Evolutionary conservation across 2,888 invertebrate species (phyloP).

Genomic region (Aethes cnicana): DNA sequence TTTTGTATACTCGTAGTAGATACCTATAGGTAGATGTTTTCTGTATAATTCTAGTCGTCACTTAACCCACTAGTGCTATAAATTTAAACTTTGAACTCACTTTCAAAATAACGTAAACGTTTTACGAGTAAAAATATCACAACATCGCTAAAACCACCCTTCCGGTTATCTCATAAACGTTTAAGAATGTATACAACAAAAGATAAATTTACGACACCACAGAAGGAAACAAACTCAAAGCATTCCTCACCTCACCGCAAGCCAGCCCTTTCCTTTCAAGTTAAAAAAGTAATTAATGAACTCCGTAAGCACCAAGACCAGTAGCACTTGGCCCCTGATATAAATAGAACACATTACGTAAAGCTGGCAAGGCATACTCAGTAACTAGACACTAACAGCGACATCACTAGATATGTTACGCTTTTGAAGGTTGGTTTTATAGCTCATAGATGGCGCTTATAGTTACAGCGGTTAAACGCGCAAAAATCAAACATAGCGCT

Average conservation of each 20-base stretch:
- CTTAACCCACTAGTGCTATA: too few species aligned
- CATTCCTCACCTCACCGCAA: conserved; percentile 34
- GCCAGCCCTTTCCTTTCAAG: conserved; percentile 51
- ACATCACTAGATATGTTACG: conserved; percentile 12
- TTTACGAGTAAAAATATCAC: background rate
- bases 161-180: conserved; percentile 12
- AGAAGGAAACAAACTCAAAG: conserved; percentile 32
- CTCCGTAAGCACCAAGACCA: conserved; percentile 46
- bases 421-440: background rate
- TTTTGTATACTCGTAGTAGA: too few species aligned
- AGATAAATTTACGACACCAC: conserved; percentile 23
- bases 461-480: too few species aligned
- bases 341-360: conserved; percentile 34
- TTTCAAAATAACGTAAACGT: too few species aligned
- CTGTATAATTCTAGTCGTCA: too few species aligned
- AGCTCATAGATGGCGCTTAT: conserved; percentile 20
- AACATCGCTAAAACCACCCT: background rate
- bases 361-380: conserved; percentile 24
- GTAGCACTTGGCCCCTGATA: conserved; percentile 39
- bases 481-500: too few species aligned
- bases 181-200: conserved; percentile 21
- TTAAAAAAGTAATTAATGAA: conserved; percentile 71
- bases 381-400: conserved; percentile 19
- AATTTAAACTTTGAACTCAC: too few species aligned
- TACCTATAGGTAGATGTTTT: too few species aligned